Evolutionary conservation across 2,888 invertebrate genomes (phyloP).

Genomic region (Acanthosepion lycidas): DNA sequence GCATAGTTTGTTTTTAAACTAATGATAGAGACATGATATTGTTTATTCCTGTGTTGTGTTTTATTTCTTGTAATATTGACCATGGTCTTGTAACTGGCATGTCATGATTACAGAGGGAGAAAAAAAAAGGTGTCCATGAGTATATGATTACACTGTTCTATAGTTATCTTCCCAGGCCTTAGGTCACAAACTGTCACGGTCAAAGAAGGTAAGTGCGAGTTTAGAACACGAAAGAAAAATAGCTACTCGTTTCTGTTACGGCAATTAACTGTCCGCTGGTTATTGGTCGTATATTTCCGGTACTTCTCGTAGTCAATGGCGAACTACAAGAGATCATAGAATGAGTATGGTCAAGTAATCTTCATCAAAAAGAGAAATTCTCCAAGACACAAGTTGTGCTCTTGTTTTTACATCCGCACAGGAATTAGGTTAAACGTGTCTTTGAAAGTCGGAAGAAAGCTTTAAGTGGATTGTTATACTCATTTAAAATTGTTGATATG

Average conservation of each 20-base stretch:
- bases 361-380: neutral
- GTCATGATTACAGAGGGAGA: too few species aligned
- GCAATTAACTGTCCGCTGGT: conserved; percentile 6
- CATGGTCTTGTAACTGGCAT: too few species aligned
- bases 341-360: neutral
- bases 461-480: neutral
- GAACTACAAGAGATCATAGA: neutral
- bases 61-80: too few species aligned
- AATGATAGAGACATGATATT: too few species aligned
- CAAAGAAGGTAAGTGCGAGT: neutral
- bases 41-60: too few species aligned
- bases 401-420: neutral
- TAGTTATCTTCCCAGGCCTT: neutral
- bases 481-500: neutral
- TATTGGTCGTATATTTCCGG: neutral
- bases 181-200: neutral
- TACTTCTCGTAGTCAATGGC: neutral
- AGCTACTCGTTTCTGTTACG: neutral
- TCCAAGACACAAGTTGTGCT: neutral
- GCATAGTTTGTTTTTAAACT: too few species aligned
- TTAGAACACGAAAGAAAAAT: neutral
- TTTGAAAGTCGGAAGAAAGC: neutral
- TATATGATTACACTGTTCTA: too few species aligned
- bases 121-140: too few species aligned
- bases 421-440: neutral